Percentiles rank a stretch among this genome's conserved stretches.
Evolutionary conservation across 2,888 invertebrate species (phyloP).

Genomic region (Fragum fragum): DNA sequence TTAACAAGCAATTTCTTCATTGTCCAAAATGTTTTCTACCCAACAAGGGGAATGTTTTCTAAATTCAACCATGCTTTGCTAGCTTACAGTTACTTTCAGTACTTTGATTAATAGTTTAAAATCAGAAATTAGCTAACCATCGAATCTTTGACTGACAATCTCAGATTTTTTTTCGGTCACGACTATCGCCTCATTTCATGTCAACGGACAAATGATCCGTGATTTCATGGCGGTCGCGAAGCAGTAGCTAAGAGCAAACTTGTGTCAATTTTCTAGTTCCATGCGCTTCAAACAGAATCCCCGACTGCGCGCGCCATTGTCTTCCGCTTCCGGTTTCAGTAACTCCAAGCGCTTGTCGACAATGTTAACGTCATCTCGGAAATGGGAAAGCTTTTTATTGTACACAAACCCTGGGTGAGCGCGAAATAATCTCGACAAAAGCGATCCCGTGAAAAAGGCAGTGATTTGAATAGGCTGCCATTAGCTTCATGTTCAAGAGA

Average conservation of each 20-base stretch:
- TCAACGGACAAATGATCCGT: slow-evolving; percentile 20
- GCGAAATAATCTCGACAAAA: slow-evolving; percentile 20
- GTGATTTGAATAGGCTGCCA: slow-evolving; percentile 18
- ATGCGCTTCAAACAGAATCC: slow-evolving; percentile 37
- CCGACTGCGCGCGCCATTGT: slow-evolving; percentile 32
- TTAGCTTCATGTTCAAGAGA: slow-evolving; percentile 17
- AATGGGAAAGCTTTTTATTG: slow-evolving; percentile 33
- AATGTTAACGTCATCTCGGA: slow-evolving; percentile 12
- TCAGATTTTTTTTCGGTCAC: neutral
- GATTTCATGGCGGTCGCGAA: slow-evolving; percentile 31
- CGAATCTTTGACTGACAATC: neutral
- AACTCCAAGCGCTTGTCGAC: slow-evolving; percentile 25
- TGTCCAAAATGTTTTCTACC: no score
- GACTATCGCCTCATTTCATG: neutral
- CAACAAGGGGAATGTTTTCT: no score
- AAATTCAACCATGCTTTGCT: no score
- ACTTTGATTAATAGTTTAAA: no score
- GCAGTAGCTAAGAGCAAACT: slow-evolving; percentile 58
- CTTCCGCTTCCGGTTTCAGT: slow-evolving; percentile 26
- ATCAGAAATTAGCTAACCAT: no score
- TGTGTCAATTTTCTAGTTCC: slow-evolving; percentile 63
- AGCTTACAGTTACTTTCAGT: no score
- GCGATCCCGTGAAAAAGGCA: slow-evolving; percentile 13
- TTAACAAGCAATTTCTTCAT: no score
- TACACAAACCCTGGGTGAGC: slow-evolving; percentile 16